phyloP scores from a whole-genome alignment of 2,888 invertebrate genomes.

The Macroteleia sp. region DNA sequence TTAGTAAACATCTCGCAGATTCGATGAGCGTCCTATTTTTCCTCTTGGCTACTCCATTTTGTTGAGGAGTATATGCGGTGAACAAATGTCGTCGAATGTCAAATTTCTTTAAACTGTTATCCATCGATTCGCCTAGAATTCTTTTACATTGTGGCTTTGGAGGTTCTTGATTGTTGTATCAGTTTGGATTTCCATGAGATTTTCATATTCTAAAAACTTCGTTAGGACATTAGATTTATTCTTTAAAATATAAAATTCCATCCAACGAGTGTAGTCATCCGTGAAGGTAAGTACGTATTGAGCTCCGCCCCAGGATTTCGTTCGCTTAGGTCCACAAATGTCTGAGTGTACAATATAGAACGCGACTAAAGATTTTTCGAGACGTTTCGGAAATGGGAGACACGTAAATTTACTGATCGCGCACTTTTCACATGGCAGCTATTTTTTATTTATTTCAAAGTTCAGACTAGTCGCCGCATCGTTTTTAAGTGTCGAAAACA shows the following conservation, averaged over 20 bases:
- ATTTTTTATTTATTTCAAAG: too few relatives aligned
- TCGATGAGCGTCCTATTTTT: background rate
- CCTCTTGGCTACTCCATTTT: background rate
- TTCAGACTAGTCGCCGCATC: too few relatives aligned
- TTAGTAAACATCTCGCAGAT: background rate
- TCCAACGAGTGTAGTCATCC: background rate
- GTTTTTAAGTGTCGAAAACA: too few relatives aligned
- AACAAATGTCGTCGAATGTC: background rate
- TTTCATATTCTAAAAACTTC: slow-evolving; percentile 47
- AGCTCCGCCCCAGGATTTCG: background rate
- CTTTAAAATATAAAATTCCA: background rate
- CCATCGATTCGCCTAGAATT: too few relatives aligned
- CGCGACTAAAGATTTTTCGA: background rate
- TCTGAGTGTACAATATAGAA: background rate
- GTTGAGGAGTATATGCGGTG: too few relatives aligned
- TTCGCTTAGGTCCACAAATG: background rate
- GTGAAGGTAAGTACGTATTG: background rate
- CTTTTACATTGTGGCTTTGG: slow-evolving; percentile 56
- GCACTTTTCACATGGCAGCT: too few relatives aligned
- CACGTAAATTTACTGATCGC: too few relatives aligned
- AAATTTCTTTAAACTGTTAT: background rate
- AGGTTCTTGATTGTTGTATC: slow-evolving; percentile 43
- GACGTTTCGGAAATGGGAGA: too few relatives aligned
- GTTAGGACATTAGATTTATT: slow-evolving; percentile 24
- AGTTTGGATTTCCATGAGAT: slow-evolving; percentile 47